Evolutionary conservation across 2,113 vertebrate genomes (phyloP), one percentile per base, ranked within the genome.

Genomic region (Toxotes chatareus): DNA sequence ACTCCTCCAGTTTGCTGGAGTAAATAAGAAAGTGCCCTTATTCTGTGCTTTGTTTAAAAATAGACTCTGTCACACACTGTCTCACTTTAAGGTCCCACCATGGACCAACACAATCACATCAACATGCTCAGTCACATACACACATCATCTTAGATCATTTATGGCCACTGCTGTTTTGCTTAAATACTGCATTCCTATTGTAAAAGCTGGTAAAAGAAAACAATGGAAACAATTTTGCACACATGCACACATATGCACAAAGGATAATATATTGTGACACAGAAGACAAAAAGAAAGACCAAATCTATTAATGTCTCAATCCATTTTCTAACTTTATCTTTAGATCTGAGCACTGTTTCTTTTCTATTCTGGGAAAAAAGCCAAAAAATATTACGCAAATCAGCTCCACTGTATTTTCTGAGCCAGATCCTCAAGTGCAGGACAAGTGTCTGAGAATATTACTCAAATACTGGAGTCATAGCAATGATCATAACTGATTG

Each of bases 41-140:
- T 13, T 42, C 23, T 42, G 17, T 32, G 62, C 46, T 65, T 42
- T 49, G 60, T 55, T 47, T 38, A 55, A 75, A 64, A 64, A 55
- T 55, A 75, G 2, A 42, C 3, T 7, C 4, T 66, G 51, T 23
- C 40, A 65, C 36, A 76, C 17, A 59, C 8, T 17, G 21, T 16
- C 31, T 61, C 19, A 69, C 23, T 40, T 51, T 12, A 42, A 5
- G 16, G 10, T 21, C 10, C 60, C 12, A 60, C 23, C 7, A 32
- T 46, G 19, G 5, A 55, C 10, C 3, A 17, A 53, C 53, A 49
- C 13, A 27, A 60, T 36, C 61, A 67, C 40, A 62, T 53, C 4
- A 1, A 32, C 13, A 36, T 19, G 17, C 23, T 61, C 34, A 19
- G 19, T 65, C 32, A 23, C 16, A 65, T 34, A 6, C 23, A 49